Evolutionary conservation across 2,113 vertebrate genomes (phyloP).

Genomic region (Dicentrarchus labrax): DNA sequence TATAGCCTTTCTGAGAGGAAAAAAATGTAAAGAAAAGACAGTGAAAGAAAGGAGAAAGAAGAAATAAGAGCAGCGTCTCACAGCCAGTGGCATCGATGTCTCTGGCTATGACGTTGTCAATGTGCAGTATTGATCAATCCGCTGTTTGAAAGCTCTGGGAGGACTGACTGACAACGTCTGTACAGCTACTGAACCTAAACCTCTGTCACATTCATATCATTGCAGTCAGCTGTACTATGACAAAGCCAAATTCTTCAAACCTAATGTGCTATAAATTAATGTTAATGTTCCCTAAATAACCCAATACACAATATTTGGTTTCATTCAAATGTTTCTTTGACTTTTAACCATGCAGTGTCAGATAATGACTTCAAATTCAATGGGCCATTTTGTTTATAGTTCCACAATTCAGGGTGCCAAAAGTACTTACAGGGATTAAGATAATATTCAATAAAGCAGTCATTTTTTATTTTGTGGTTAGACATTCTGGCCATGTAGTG

Average conservation of each 20-base stretch:
- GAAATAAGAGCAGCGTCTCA: slow-evolving; percentile 41
- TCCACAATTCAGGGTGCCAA: slow-evolving; percentile 23
- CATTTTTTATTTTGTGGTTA: slow-evolving; percentile 24
- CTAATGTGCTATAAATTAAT: background rate
- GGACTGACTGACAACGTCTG: slow-evolving; percentile 23
- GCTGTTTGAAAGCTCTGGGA: slow-evolving; percentile 25
- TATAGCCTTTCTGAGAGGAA: slow-evolving; percentile 42
- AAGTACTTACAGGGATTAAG: slow-evolving; percentile 42
- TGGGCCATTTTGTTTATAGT: slow-evolving; percentile 36
- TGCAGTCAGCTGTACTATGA: background rate
- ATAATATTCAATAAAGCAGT: slow-evolving; percentile 52
- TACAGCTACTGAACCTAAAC: background rate
- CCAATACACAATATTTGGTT: background rate
- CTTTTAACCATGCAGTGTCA: slow-evolving; percentile 6
- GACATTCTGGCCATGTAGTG: slow-evolving; percentile 27
- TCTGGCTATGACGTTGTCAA: slow-evolving; percentile 40
- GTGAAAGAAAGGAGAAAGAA: slow-evolving; percentile 30
- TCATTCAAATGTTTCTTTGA: slow-evolving; percentile 7
- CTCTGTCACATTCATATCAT: slow-evolving; percentile 8
- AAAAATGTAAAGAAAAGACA: slow-evolving; percentile 40
- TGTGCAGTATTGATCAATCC: slow-evolving; percentile 46
- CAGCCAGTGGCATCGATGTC: slow-evolving; percentile 40
- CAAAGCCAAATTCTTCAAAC: background rate
- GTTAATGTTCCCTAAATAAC: background rate
- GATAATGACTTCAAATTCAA: slow-evolving; percentile 35